Percentiles rank a stretch among this genome's conserved stretches.
Conservation (phyloP, 2,888 invertebrate genomes). For the Pristionchus exspectatus region DNA sequence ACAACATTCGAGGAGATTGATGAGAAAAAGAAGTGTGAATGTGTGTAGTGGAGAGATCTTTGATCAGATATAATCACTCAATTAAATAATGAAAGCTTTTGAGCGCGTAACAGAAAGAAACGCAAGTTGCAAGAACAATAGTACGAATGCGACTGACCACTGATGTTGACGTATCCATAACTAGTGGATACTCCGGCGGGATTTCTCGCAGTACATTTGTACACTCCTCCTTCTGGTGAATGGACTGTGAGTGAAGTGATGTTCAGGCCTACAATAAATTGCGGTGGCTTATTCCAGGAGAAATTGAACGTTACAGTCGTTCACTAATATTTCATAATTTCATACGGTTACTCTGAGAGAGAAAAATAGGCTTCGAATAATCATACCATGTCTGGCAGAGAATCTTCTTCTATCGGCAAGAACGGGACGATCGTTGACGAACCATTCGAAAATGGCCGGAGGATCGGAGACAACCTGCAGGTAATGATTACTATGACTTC, state of each 20-base stretch:
- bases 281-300: not conserved
- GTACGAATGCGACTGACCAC: slow-evolving; percentile 79
- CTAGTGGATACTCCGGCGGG: slow-evolving; percentile 87
- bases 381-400: slow-evolving; percentile 67
- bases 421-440: slow-evolving; percentile 76
- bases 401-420: slow-evolving; percentile 65
- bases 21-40: not conserved
- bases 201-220: slow-evolving; percentile 92
- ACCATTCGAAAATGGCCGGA: slow-evolving; percentile 72
- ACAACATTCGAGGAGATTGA: not conserved
- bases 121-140: not conserved
- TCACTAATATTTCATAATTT: too few species aligned
- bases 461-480: slow-evolving; percentile 66
- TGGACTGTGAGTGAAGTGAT: slow-evolving; percentile 75
- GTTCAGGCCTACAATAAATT: slow-evolving; percentile 62
- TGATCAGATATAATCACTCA: not conserved
- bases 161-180: slow-evolving; percentile 77
- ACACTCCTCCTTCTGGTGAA: slow-evolving; percentile 83
- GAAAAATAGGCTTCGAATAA: not conserved
- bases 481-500: not conserved
- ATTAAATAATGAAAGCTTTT: not conserved
- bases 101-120: not conserved
- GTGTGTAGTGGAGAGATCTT: not conserved
- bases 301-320: too few species aligned
- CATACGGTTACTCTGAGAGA: not conserved